These are phyloP conservation scores for Tauraco hartlaubi DNA, from an alignment of 2,797 vertebrate genomes.

Conservation along the genomic window DNA sequence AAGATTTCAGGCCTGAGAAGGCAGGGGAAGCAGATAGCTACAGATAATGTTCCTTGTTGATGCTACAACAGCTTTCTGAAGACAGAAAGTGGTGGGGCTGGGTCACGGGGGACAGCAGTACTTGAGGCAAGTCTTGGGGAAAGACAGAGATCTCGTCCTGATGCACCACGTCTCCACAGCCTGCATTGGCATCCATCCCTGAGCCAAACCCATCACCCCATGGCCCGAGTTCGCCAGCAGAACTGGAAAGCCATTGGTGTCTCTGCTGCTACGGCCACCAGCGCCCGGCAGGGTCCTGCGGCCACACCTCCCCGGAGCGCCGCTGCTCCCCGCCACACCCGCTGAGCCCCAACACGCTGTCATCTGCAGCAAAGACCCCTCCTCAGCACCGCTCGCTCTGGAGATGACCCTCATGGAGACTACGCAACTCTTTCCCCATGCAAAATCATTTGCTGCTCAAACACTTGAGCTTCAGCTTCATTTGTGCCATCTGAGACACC, in stretches of 20 bases:
- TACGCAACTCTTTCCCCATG: accelerated
- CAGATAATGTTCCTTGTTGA: not conserved
- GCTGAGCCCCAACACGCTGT: not conserved
- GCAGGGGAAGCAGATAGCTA: not conserved
- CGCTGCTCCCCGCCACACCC: accelerated
- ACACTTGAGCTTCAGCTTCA: not conserved
- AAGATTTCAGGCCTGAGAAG: not conserved
- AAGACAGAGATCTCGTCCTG: not conserved
- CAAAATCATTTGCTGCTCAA: not conserved
- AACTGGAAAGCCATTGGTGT: not conserved
- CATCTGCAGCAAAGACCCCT: not conserved
- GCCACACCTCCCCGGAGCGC: not conserved
- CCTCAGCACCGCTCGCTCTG: accelerated
- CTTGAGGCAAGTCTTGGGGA: not conserved
- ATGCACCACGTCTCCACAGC: not conserved
- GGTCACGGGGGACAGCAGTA: not conserved
- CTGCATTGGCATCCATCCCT: not conserved
- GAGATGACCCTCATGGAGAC: not conserved
- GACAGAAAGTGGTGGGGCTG: not conserved
- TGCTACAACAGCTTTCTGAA: not conserved
- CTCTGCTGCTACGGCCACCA: not conserved
- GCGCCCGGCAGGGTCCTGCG: not conserved
- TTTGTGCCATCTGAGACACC: not conserved
- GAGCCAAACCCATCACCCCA: not conserved
- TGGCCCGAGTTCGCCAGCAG: accelerated